A percentile compares a stretch with the other conserved stretches of the same genome.
Conservation (phyloP, 23 tunicate species). For the Ascidia mentula region DNA sequence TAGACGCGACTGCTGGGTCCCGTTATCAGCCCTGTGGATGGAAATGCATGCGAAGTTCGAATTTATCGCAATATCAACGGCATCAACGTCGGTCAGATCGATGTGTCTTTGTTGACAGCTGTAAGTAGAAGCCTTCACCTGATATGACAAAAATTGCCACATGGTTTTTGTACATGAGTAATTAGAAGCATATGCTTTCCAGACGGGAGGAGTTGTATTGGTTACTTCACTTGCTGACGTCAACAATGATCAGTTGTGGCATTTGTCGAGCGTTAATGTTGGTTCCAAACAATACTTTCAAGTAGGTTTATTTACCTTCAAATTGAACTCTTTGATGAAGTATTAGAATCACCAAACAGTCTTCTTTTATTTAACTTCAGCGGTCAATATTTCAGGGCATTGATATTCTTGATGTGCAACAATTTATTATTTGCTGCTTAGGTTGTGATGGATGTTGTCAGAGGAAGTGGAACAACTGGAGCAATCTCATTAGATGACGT, state of each 20-base stretch:
- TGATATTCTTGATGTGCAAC: background rate
- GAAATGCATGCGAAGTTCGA: slow-evolving; percentile 69
- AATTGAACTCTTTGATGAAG: background rate
- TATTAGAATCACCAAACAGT: background rate
- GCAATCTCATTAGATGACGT: slow-evolving; percentile 90
- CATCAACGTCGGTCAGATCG: slow-evolving; percentile 32
- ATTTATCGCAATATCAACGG: slow-evolving; percentile 55
- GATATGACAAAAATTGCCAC: too few relatives aligned
- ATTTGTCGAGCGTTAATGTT: slow-evolving; percentile 27
- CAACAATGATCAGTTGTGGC: slow-evolving; percentile 40
- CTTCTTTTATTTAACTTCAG: background rate
- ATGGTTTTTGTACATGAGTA: too few relatives aligned
- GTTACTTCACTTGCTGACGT: slow-evolving; percentile 25
- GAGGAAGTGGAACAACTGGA: slow-evolving; percentile 21
- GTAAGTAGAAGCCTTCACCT: too few relatives aligned
- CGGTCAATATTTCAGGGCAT: background rate
- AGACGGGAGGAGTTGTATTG: slow-evolving; percentile 26
- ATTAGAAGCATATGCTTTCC: background rate
- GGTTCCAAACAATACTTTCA: slow-evolving; percentile 60
- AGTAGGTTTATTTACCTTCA: slow-evolving; percentile 11
- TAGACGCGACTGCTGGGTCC: slow-evolving; percentile 76
- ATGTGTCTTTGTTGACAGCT: slow-evolving; percentile 34
- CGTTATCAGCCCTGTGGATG: slow-evolving; percentile 68
- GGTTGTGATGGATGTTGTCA: slow-evolving; percentile 63
- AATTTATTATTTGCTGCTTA: background rate